phyloP scores from a whole-genome alignment of 2,113 vertebrate genomes.

The Lynx canadensis region DNA sequence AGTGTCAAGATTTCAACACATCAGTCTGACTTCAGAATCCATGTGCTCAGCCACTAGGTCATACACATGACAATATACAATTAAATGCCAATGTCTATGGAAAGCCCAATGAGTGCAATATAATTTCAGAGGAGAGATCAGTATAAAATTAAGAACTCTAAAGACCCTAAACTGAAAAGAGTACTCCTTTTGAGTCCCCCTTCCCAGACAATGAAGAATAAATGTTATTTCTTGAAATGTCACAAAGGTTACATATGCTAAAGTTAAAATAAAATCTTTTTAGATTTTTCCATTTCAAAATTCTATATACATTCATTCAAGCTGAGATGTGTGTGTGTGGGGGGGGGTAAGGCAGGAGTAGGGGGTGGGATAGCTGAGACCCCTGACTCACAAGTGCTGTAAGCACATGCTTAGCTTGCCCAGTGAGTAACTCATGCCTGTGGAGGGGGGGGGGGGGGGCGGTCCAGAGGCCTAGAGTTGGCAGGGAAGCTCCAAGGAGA shows the following conservation, averaged over 20 bases:
- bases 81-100: neutral
- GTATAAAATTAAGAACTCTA: neutral
- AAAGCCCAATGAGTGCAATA: neutral
- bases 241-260: neutral
- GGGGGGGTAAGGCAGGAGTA: no score
- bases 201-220: neutral
- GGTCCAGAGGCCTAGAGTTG: neutral
- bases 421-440: neutral
- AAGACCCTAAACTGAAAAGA: neutral
- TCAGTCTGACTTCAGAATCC: neutral
- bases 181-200: neutral
- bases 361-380: neutral
- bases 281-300: conserved; percentile 1
- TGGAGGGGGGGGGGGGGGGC: neutral
- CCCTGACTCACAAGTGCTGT: neutral
- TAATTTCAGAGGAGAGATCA: neutral
- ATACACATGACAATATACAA: neutral
- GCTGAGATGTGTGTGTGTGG: no score
- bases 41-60: neutral
- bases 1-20: neutral
- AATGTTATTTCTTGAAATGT: conserved; percentile 30
- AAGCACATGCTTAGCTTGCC: neutral
- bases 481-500: neutral
- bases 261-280: conserved; percentile 26
- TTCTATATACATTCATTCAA: neutral